A percentile compares a stretch with the other conserved stretches of the same genome.
Conservation (phyloP, 2,113 vertebrate genomes). For the Ciconia maguari region DNA sequence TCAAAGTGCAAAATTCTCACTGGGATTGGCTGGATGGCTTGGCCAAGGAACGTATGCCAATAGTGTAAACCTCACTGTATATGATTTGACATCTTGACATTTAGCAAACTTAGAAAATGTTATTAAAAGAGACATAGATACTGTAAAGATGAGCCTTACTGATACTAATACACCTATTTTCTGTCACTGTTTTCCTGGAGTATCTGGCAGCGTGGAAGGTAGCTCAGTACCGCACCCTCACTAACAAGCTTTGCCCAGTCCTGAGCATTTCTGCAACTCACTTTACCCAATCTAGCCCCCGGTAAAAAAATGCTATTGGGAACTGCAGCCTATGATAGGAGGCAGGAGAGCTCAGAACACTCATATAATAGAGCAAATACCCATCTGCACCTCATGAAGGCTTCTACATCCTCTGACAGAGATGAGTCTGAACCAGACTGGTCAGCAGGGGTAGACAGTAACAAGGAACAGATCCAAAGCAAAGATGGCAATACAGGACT, state of each 20-base stretch:
- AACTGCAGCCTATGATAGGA: neutral
- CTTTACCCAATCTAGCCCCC: neutral
- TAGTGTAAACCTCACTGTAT: neutral
- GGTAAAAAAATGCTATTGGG: neutral
- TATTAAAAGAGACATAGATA: neutral
- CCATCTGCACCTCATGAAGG: neutral
- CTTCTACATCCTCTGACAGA: neutral
- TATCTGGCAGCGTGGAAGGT: neutral
- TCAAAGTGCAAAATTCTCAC: neutral
- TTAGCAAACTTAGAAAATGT: neutral
- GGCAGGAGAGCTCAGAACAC: neutral
- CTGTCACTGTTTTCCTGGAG: neutral
- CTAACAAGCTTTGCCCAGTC: neutral
- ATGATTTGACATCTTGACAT: neutral
- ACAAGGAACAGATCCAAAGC: neutral
- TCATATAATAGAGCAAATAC: neutral
- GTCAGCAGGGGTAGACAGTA: neutral
- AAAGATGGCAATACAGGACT: neutral
- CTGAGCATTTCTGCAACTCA: neutral
- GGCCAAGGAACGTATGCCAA: neutral
- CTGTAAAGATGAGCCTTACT: neutral
- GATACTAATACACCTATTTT: neutral
- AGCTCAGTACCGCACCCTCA: neutral
- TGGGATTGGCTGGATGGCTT: neutral
- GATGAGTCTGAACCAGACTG: neutral